These are phyloP conservation scores for Strix aluco DNA, from an alignment of 2,113 vertebrate species.

Conservation along the genomic window DNA sequence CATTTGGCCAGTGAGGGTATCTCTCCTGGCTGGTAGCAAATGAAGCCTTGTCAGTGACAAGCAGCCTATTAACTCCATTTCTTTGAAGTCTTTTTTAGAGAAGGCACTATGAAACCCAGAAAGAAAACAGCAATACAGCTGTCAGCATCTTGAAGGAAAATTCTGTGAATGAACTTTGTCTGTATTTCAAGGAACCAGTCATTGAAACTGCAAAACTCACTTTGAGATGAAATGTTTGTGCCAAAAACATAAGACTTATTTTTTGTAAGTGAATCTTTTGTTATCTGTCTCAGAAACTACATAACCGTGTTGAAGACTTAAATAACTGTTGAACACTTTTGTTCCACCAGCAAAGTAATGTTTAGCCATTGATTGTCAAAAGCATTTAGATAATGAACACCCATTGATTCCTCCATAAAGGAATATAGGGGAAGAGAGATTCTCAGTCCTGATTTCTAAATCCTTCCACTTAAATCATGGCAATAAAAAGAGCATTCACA, in stretches of 20 bases:
- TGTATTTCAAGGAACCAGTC: neutral
- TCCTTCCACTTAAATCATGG: neutral
- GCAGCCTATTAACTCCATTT: neutral
- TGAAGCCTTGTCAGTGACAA: neutral
- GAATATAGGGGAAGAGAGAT: neutral
- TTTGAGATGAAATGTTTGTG: neutral
- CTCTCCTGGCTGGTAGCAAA: neutral
- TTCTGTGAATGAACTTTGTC: neutral
- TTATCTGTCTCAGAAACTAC: neutral
- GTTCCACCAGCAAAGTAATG: neutral
- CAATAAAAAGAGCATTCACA: neutral
- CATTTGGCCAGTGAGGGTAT: neutral
- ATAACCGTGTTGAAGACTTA: neutral
- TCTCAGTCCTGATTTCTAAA: neutral
- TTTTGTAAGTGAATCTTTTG: neutral
- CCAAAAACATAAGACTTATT: neutral
- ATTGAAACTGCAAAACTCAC: neutral
- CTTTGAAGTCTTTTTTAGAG: neutral
- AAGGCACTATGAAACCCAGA: neutral
- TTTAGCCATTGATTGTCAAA: neutral
- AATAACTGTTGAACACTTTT: neutral
- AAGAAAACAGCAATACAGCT: neutral
- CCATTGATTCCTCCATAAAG: neutral
- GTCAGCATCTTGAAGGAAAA: constrained; percentile 10
- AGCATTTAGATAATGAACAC: neutral